Conservation (phyloP, 2,797 vertebrate species). For the Nyctalus aviator region DNA sequence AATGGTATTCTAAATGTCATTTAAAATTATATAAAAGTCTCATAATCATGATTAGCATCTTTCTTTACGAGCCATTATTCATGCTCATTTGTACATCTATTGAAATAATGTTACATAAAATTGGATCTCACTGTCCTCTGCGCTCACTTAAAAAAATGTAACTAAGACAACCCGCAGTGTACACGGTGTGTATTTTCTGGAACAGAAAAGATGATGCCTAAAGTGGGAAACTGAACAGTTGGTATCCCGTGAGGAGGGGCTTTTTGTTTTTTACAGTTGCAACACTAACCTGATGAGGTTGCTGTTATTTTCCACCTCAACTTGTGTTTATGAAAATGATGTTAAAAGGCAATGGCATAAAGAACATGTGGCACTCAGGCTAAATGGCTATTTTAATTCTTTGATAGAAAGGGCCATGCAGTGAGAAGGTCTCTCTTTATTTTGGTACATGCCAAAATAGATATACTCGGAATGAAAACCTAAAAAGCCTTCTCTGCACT, state of each 20-base stretch:
- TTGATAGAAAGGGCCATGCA: neutral
- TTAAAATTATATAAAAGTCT: neutral
- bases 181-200: conserved; percentile 27
- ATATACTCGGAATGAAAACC: neutral
- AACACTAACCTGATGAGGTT: conserved; percentile 44
- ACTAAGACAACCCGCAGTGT: conserved; percentile 56
- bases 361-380: neutral
- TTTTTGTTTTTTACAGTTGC: neutral
- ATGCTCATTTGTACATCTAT: neutral
- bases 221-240: conserved; percentile 51
- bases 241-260: neutral
- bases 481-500: neutral
- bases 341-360: conserved; percentile 7
- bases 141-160: conserved; percentile 17
- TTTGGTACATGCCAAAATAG: conserved; percentile 3
- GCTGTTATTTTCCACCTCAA: conserved; percentile 43
- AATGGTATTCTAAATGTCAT: neutral
- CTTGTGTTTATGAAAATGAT: conserved; percentile 19
- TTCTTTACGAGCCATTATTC: neutral
- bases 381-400: conserved; percentile 44
- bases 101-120: conserved; percentile 49
- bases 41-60: neutral
- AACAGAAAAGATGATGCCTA: conserved; percentile 40
- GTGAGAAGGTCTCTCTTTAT: neutral
- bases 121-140: neutral